Evolutionary conservation across 1,140 invertebrate genomes (phyloP).

Genomic region (Trichomalopsis sarcophagae): DNA sequence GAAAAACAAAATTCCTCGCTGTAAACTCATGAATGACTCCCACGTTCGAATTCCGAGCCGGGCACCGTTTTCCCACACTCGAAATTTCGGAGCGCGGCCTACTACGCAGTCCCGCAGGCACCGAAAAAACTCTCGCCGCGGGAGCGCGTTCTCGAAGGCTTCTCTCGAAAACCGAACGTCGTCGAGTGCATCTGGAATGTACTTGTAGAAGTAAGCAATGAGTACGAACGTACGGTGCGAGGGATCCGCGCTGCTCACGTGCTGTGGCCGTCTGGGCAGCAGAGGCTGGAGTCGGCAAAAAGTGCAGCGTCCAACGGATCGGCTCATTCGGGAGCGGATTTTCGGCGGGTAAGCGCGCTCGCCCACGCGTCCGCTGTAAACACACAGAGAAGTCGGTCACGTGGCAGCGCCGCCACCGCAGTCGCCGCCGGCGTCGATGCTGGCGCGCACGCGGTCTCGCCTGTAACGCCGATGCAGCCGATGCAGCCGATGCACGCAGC

Average conservation of each 20-base stretch:
- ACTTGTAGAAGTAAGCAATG: no score
- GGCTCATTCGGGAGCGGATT: not conserved
- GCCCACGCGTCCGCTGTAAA: constrained; percentile 35
- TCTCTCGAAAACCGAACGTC: no score
- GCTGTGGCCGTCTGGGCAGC: no score
- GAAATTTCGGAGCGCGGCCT: not conserved
- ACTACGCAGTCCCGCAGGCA: no score
- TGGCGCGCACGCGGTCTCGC: constrained; percentile 48
- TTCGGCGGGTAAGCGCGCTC: constrained; percentile 15
- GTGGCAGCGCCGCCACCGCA: constrained; percentile 7
- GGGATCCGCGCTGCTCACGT: no score
- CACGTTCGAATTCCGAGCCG: not conserved
- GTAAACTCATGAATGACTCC: constrained; percentile 37
- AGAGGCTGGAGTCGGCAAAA: no score
- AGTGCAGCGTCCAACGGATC: no score
- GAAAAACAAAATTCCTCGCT: constrained; percentile 37
- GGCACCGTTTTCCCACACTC: constrained; percentile 5
- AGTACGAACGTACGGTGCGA: no score
- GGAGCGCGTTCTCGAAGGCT: no score
- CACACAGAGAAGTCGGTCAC: constrained; percentile 32
- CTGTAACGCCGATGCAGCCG: not conserved
- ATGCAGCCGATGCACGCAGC: not conserved
- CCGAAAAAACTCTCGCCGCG: no score
- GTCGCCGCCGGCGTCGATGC: constrained; percentile 18
- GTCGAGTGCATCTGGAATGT: no score